phyloP scores from a whole-genome alignment of 2,797 vertebrate species.

The Artibeus jamaicensis region DNA sequence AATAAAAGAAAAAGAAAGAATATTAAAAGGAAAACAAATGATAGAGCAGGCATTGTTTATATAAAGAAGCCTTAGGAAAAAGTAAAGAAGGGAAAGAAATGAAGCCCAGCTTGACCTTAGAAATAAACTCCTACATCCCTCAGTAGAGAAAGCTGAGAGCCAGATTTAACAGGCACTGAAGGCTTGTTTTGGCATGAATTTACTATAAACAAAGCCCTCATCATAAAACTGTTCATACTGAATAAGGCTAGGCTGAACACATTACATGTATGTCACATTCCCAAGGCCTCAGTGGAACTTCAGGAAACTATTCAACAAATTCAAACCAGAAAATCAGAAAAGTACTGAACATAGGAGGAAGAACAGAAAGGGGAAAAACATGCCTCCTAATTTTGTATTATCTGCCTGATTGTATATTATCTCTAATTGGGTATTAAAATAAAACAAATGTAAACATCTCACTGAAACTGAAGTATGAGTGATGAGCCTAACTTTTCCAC shows the following conservation, averaged over 20 bases:
- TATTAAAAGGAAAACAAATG: slow-evolving; percentile 42
- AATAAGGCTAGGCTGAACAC: not conserved
- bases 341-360: not conserved
- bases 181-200: not conserved
- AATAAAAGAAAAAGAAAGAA: slow-evolving; percentile 14
- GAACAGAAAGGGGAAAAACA: not conserved
- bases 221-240: not conserved
- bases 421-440: not conserved
- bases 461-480: not conserved
- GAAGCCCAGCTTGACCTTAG: not conserved
- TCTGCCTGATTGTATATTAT: not conserved
- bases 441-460: not conserved
- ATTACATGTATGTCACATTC: not conserved
- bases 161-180: not conserved
- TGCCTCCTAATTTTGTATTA: not conserved
- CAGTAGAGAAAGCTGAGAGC: not conserved
- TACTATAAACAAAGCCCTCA: not conserved
- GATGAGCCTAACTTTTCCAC: not conserved
- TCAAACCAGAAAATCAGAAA: slow-evolving; percentile 16
- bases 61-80: slow-evolving; percentile 10
- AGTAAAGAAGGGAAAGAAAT: not conserved
- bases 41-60: not conserved
- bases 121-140: slow-evolving; percentile 22
- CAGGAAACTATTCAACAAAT: slow-evolving; percentile 18
- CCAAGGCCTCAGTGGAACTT: not conserved